These are phyloP conservation scores for Andricus curvator DNA, from an alignment of 2,888 invertebrate genomes.

Conservation along the genomic window DNA sequence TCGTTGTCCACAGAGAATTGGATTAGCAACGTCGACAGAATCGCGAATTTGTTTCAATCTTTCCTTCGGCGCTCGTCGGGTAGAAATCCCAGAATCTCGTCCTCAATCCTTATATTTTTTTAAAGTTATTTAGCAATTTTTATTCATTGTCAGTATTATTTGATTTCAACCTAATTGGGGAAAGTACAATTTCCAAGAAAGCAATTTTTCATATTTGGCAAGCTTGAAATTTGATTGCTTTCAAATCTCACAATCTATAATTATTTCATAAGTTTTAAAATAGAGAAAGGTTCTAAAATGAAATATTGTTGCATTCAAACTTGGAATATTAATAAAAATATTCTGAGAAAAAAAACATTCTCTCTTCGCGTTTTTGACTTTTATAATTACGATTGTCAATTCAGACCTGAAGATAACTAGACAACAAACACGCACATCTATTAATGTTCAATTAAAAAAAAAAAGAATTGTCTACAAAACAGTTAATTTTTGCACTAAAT, in stretches of 20 bases:
- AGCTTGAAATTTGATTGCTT: not conserved
- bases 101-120: constrained; percentile 21
- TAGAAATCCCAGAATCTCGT: constrained; percentile 14
- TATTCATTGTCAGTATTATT: not conserved
- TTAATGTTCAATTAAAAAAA: too few relatives aligned
- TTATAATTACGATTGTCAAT: too few relatives aligned
- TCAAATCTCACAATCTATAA: not conserved
- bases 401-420: too few relatives aligned
- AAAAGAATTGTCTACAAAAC: too few relatives aligned
- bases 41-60: constrained; percentile 55
- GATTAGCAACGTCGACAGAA: constrained; percentile 52
- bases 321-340: too few relatives aligned
- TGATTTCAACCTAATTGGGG: not conserved
- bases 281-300: not conserved
- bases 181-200: not conserved
- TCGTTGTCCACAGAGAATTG: constrained; percentile 51
- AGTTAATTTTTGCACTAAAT: too few relatives aligned
- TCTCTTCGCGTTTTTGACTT: too few relatives aligned
- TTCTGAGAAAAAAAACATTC: too few relatives aligned
- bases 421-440: too few relatives aligned
- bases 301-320: not conserved
- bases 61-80: constrained; percentile 42
- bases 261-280: not conserved
- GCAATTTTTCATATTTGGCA: not conserved
- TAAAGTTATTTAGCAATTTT: not conserved